Conservation (phyloP, 2,888 invertebrate species). For the Cecidostiba fungosa region DNA sequence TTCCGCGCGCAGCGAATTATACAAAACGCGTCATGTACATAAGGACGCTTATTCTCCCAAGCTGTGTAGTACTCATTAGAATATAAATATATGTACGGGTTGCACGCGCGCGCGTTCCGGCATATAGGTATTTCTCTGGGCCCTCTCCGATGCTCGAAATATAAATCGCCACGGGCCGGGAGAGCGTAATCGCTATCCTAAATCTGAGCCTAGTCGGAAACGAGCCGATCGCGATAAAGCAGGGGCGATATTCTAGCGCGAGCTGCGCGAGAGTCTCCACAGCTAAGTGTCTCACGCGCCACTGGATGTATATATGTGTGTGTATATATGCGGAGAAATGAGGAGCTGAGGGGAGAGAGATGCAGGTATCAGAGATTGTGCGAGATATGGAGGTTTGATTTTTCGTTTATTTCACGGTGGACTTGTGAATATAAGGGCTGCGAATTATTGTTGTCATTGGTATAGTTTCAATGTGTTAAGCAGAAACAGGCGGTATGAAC, state of each 20-base stretch:
- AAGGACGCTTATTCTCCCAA: neutral
- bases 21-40: neutral
- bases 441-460: too few relatives aligned
- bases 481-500: neutral
- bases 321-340: neutral
- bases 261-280: neutral
- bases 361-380: neutral
- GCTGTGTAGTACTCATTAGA: constrained; percentile 31
- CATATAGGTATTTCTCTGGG: neutral
- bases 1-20: constrained; percentile 17
- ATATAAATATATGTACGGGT: constrained; percentile 4
- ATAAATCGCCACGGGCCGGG: constrained; percentile 39
- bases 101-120: neutral
- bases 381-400: neutral
- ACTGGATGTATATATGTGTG: neutral
- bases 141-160: constrained; percentile 23
- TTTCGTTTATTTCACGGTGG: neutral
- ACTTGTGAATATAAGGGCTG: too few relatives aligned
- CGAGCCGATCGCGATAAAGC: constrained; percentile 35
- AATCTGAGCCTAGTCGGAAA: constrained; percentile 43
- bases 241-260: neutral
- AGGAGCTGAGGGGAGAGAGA: neutral
- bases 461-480: neutral
- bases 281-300: neutral
- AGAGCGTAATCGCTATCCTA: constrained; percentile 50